Base-by-base conservation (phyloP, 37 sponge, comb jelly and placozoan genomes). In the Dysidea cf. avara region DNA sequence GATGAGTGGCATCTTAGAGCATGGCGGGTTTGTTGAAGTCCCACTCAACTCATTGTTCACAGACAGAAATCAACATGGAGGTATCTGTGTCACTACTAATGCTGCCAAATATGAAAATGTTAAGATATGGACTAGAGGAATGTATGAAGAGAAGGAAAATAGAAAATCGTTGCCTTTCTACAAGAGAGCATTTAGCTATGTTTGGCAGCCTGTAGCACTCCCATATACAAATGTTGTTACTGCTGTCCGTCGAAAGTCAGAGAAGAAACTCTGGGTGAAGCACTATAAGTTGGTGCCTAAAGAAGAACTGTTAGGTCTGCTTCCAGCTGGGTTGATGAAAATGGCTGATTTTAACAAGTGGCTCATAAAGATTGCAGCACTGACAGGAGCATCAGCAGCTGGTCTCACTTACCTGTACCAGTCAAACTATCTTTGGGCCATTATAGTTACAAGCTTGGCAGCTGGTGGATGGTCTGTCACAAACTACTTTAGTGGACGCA, bases 401-500 rank as follows among this genome's bases (percentile, higher is more conserved):
- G 68, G 69, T 28, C 0, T 71, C 28, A 68, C 43, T 38, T 37
- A 34, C 0, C 33, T 87, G 2, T 69, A 83, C 21, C 60, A 86
- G 14, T 56, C 68, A 7, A 47, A 75, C 24, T 43, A 68, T 33
- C 2, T 47, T 18, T 82, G 81, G 71, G 39, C 78, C 2, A 86
- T 61, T 72, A 20, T 81, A 9, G 82, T 57, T 4, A 40, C 77
- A 0, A 80, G 85, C 13, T 30, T 84, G 51, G 69, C 83, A 16
- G 83, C 43, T 38, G 88, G 83, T 3, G 69, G 67, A 14, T 60
- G 90, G 35, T 78, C 82, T 0, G 92, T 90, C 87, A 36, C 83
- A 20, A 79, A 84, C 18, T 96, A 93, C 87, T 75, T 78, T 56
- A 86, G 90, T 78, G 89, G 87, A 43, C 78, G 97, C 13, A 96